These are phyloP conservation scores for Acrocephalus kingi DNA, from an alignment of 2,113 vertebrate genomes.

Conservation along the genomic window DNA sequence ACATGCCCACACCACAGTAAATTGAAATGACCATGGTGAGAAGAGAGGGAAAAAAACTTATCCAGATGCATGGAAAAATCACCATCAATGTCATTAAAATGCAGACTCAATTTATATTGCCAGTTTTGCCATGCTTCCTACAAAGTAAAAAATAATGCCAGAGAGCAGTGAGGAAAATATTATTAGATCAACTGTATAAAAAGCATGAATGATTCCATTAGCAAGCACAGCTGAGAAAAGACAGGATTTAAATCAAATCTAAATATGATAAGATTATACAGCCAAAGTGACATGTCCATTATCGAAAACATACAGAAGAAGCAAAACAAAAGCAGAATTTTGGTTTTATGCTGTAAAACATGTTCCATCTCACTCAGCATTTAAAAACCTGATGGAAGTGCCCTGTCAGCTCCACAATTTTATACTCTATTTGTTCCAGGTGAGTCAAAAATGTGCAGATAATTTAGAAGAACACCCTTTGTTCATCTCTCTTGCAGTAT, in stretches of 20 bases:
- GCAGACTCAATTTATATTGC: slow-evolving; percentile 14
- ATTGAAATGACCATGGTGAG: background rate
- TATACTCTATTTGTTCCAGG: background rate
- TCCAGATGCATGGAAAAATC: background rate
- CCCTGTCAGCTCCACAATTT: background rate
- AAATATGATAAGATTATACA: slow-evolving; percentile 50
- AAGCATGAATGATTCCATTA: slow-evolving; percentile 61
- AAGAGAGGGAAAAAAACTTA: background rate
- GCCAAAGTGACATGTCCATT: slow-evolving; percentile 24
- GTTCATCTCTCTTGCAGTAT: background rate
- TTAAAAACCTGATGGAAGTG: background rate
- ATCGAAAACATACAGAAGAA: slow-evolving; percentile 8
- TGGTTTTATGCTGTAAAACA: background rate
- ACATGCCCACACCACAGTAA: background rate
- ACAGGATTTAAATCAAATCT: slow-evolving; percentile 56
- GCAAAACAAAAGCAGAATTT: background rate
- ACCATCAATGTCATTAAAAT: slow-evolving; percentile 23
- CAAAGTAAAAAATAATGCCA: slow-evolving; percentile 37
- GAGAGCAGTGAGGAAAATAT: slow-evolving; percentile 26
- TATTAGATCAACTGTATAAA: slow-evolving; percentile 63
- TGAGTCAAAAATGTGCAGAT: background rate
- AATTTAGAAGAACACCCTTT: background rate
- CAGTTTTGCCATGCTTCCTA: slow-evolving; percentile 26
- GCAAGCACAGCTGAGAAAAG: slow-evolving; percentile 50
- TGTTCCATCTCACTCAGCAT: background rate